Base-by-base conservation (phyloP, 2,797 vertebrate species). In the Parauchenoglanis punctatus region DNA sequence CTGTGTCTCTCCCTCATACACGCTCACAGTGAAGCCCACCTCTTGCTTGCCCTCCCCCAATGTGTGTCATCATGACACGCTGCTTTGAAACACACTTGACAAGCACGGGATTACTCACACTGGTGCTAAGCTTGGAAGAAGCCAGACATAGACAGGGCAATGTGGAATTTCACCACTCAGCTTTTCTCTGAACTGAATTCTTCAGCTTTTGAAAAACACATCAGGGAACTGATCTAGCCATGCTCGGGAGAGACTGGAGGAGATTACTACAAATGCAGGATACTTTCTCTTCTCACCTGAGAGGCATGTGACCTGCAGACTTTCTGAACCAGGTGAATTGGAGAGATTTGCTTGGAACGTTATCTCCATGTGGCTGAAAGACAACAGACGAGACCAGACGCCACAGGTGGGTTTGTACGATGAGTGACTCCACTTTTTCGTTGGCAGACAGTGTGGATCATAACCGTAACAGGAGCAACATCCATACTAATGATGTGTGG, bases 51-150 rank as follows among this genome's bases (percentile, higher is more conserved):
- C 94, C 94, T 94, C 94, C 95, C 95, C 93, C 93, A 85, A 89
- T 87, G 93, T 88, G 92, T 93, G 94, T 95, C 94, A 94, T 95
- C 93, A 87, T 94, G 94, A 94, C 93, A 94, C 92, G 92, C 91
- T 91, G 93, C 93, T 91, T 92, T 84, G 85, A 93, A 94, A 92
- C 86, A 89, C 91, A 91, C 93, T 85, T 90, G 92, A 91, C 91
- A 91, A 91, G 90, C 89, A 89, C 89, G 46, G 89, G 91, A 93
- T 89, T 92, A 92, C 94, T 95, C 93, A 95, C 90, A 95, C 92
- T 86, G 92, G 89, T 92, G 91, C 91, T 87, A 77, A 92, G 93
- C 92, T 68, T 91, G 91, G 93, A 92, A 91, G 89, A 90, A 93
- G 90, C 86, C 85, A 91, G 92, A 88, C 91, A 84, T 85, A 85